Evolutionary conservation across 2,797 vertebrate species (phyloP), one percentile per base, ranked within the genome.

Genomic region (Trachops cirrhosus): DNA sequence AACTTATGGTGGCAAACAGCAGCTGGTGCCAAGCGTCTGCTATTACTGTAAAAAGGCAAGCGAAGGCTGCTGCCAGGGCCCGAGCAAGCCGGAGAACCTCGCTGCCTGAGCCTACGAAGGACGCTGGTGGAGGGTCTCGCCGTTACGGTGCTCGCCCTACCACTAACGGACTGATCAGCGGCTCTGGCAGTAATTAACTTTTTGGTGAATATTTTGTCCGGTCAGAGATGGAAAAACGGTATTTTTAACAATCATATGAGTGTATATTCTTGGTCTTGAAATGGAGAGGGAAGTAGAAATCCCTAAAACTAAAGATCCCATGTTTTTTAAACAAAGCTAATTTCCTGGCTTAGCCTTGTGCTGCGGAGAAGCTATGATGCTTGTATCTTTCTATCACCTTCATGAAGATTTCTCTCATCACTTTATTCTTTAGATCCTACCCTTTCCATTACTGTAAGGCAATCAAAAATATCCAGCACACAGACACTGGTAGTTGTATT

Each of bases 1-100:
- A 95, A 41, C 50, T 64, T 77, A 70, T 4, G 41, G 88, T 67
- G 86, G 88, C 83, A 88, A 86, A 37, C 70, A 64, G 16, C 7
- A 5, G 2, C 29, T 54, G 50, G 77, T 74, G 84, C 95, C 96
- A 89, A 75, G 89, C 92, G 91, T 96, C 92, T 96, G 94, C 80
- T 97, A 64, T 71, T 96, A 14, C 59, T 80, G 62, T 91, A 52
- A 78, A 84, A 88, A 82, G 39, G 68, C 62, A 77, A 46, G 11
- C 6, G 44, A 44, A 71, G n/a, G 21, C 77, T 85, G 18, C n/a
- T 50, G 19, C 50, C 95, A 89, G 46, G 6, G 11, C 10, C 77
- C 26, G 18, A 0, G 41, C 16, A 54, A 88, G 79, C 57, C 87
- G 41, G 73, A 64, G 54, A 41, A 21, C 37, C 50, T 48, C 21